Evolutionary conservation across 2,113 vertebrate genomes (phyloP).

Genomic region (Meles meles): DNA sequence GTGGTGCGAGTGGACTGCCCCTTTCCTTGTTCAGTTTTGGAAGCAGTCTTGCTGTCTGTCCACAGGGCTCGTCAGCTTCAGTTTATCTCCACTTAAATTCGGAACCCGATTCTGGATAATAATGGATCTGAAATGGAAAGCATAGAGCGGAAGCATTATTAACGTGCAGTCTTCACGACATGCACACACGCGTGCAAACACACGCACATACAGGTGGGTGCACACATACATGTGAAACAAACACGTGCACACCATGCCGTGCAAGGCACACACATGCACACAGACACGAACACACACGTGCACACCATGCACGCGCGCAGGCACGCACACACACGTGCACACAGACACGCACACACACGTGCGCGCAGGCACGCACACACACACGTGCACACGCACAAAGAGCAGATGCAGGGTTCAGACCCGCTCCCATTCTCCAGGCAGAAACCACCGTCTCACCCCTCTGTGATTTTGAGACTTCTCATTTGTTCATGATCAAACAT

Average conservation of each 20-base stretch:
- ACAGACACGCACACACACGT: fast-evolving
- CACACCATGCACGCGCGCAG: background rate
- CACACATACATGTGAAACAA: too few species aligned
- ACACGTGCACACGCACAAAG: background rate
- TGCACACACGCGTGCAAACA: background rate
- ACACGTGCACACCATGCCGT: too few species aligned
- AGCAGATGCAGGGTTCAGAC: background rate
- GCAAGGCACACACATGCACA: background rate
- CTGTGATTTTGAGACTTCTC: background rate
- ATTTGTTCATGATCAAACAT: slow-evolving; percentile 39
- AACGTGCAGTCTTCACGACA: background rate
- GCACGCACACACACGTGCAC: background rate
- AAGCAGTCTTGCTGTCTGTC: background rate
- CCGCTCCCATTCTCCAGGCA: background rate
- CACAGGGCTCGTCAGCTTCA: fast-evolving
- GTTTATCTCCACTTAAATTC: fast-evolving
- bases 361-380: fast-evolving
- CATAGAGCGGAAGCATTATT: background rate
- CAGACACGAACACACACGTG: too few species aligned
- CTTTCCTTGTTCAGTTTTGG: fast-evolving
- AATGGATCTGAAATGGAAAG: fast-evolving
- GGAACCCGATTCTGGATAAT: background rate
- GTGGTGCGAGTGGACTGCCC: background rate
- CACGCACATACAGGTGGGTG: background rate
- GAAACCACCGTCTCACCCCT: background rate